Conservation (phyloP, 2,888 invertebrate genomes). For the Pyrochroa serraticornis region DNA sequence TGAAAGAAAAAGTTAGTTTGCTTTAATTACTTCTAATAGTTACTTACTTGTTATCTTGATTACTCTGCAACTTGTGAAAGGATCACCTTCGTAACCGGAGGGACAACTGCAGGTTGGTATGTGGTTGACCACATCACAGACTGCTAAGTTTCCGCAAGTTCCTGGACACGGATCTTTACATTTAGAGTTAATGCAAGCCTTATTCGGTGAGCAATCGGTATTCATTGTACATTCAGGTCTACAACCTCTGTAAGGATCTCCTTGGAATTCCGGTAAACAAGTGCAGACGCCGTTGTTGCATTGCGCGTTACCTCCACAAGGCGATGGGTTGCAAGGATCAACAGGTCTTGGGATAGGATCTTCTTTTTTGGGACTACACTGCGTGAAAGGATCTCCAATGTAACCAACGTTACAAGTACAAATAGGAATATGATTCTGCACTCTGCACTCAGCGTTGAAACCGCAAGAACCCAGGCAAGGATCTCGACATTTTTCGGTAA, state of each 20-base stretch:
- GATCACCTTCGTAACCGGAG: conserved; percentile 76
- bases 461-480: conserved; percentile 77
- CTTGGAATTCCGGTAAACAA: conserved; percentile 73
- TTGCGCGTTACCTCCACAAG: conserved; percentile 79
- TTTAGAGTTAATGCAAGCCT: conserved; percentile 77
- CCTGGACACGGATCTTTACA: conserved; percentile 81
- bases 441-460: conserved; percentile 71
- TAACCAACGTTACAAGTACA: conserved; percentile 67
- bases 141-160: conserved; percentile 78
- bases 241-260: conserved; percentile 76
- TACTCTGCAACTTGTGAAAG: conserved; percentile 66
- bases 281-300: conserved; percentile 75
- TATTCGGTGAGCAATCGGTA: conserved; percentile 76
- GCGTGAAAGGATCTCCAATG: conserved; percentile 72
- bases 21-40: neutral
- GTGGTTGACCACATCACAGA: conserved; percentile 81
- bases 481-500: conserved; percentile 73
- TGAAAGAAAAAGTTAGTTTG: conserved; percentile 14
- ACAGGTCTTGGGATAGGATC: conserved; percentile 46
- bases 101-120: conserved; percentile 83
- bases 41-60: conserved; percentile 39
- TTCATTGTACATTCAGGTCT: conserved; percentile 82
- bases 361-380: conserved; percentile 60
- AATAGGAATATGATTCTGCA: conserved; percentile 73
- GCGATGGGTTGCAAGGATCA: conserved; percentile 76